These are phyloP conservation scores for Todiramphus chloris DNA, from an alignment of 2,113 vertebrate species.

Conservation along the genomic window DNA sequence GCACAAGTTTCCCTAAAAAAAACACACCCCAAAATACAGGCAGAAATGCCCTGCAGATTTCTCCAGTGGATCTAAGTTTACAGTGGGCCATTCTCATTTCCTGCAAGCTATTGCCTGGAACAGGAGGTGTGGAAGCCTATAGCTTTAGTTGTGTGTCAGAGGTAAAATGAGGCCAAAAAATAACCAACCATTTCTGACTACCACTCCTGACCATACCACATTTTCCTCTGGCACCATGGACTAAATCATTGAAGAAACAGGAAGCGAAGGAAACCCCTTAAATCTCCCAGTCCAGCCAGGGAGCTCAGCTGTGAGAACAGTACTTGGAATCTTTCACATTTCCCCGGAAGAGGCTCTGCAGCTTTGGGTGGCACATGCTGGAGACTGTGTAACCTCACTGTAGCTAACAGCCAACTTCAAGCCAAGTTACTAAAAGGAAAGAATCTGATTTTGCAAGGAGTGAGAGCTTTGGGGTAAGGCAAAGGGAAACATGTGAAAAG, in stretches of 20 bases:
- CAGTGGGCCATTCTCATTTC: neutral
- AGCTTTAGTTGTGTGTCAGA: neutral
- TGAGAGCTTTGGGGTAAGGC: neutral
- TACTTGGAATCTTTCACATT: neutral
- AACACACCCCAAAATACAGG: neutral
- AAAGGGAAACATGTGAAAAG: neutral
- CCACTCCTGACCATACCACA: accelerated
- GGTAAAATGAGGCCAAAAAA: neutral
- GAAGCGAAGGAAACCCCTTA: neutral
- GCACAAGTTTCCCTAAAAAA: neutral
- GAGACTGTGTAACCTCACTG: neutral
- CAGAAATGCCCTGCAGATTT: neutral
- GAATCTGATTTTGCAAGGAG: neutral
- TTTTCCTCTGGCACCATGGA: neutral
- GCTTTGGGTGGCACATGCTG: neutral
- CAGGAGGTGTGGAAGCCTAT: neutral
- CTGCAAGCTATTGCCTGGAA: neutral
- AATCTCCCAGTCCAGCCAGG: neutral
- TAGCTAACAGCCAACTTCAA: neutral
- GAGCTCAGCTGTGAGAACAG: neutral
- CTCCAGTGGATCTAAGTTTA: neutral
- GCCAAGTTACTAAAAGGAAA: neutral
- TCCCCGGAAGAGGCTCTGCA: neutral
- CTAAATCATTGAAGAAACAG: neutral
- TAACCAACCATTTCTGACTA: neutral